Evolutionary conservation across 1,140 invertebrate species (phyloP).

Genomic region (Drosophila ficusphila): DNA sequence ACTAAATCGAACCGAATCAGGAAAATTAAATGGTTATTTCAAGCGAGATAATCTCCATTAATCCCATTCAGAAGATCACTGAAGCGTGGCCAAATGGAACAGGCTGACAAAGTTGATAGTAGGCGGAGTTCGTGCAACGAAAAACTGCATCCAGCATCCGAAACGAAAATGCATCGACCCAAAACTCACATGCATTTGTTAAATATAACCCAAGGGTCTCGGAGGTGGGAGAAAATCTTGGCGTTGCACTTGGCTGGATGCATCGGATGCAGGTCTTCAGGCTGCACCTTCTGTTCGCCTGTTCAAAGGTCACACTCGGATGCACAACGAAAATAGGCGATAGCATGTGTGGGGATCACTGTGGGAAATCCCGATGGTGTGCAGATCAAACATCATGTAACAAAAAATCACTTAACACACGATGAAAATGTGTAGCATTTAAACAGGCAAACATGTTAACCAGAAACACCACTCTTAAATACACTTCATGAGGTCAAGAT

Average conservation of each 20-base stretch:
- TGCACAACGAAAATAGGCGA: slow-evolving; percentile 45
- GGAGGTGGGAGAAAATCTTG: slow-evolving; percentile 6
- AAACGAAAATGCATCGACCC: slow-evolving; percentile 25
- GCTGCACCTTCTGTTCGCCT: slow-evolving; percentile 46
- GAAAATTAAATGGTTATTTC: not conserved
- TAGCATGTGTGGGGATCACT: slow-evolving; percentile 13
- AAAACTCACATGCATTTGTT: slow-evolving; percentile 34
- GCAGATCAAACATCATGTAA: slow-evolving; percentile 5
- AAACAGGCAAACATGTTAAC: slow-evolving; percentile 30
- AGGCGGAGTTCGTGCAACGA: slow-evolving; percentile 13
- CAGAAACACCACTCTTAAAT: not conserved
- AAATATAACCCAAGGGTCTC: slow-evolving; percentile 23
- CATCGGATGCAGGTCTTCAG: slow-evolving; percentile 26
- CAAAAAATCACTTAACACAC: slow-evolving; percentile 23
- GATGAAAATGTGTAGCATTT: slow-evolving; percentile 53
- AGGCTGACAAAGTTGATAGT: slow-evolving; percentile 36
- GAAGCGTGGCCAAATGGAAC: slow-evolving; percentile 25
- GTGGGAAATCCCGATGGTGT: slow-evolving; percentile 16
- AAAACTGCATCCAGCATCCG: slow-evolving; percentile 28
- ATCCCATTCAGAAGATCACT: slow-evolving; percentile 22
- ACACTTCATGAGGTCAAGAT: not conserved
- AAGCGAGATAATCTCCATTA: not conserved
- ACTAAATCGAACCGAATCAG: not conserved
- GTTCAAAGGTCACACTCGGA: slow-evolving; percentile 57
- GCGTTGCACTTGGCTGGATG: slow-evolving; percentile 7